These are phyloP conservation scores for Bombylius major DNA, from an alignment of 2,888 invertebrate genomes.

Conservation along the genomic window DNA sequence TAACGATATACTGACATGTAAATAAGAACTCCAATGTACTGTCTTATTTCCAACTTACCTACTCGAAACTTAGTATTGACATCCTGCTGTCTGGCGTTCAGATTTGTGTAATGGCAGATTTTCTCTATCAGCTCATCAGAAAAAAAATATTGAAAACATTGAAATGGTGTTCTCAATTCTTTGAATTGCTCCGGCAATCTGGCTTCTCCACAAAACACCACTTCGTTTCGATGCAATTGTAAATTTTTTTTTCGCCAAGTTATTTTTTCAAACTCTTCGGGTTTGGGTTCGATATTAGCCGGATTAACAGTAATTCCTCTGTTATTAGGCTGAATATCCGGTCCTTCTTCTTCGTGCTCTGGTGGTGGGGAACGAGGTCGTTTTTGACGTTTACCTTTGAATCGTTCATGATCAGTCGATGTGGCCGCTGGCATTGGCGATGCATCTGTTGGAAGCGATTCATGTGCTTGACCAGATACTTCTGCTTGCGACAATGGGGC, in stretches of 20 bases:
- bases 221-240: constrained; percentile 2
- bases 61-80: background rate
- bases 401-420: background rate
- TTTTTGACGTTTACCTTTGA: background rate
- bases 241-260: constrained; percentile 5
- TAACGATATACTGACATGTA: constrained; percentile 1
- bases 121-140: background rate
- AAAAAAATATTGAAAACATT: constrained; percentile 3
- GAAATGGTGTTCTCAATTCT: constrained; percentile 2
- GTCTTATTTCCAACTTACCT: background rate
- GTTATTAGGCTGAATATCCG: background rate
- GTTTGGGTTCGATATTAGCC: constrained; percentile 1
- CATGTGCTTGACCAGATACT: too few relatives aligned
- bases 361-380: background rate
- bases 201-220: constrained; percentile 4
- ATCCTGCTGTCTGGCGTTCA: constrained; percentile 1
- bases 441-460: too few relatives aligned
- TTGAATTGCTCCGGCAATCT: background rate
- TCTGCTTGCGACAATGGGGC: too few relatives aligned
- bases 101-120: background rate
- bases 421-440: too few relatives aligned
- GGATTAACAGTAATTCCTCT: background rate
- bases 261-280: constrained; percentile 1
- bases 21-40: background rate
- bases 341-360: background rate